Evolutionary conservation across 2,797 vertebrate species (phyloP), one percentile per base, ranked within the genome.

Genomic region (Halcyon badia): DNA sequence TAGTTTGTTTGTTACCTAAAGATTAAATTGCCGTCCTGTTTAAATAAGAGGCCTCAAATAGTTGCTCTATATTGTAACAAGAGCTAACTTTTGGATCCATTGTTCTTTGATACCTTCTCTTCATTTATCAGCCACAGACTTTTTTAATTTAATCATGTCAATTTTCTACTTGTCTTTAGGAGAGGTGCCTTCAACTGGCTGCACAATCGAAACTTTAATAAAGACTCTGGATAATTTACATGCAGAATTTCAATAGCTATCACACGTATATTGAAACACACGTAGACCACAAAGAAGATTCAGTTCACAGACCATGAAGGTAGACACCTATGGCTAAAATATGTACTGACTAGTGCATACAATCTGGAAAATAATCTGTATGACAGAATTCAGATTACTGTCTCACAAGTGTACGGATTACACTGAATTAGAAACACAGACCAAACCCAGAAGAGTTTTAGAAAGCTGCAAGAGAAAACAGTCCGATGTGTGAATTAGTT

Each of bases 401-500:
- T 71, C 86, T 94, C 85, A 90, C 44, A 71, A 79, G 83, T 76
- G 54, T 73, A 75, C 54, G 95, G 83, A 78, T 92, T 92, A 87
- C 46, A 20, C 26, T 66, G 72, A 89, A 62, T 91, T 80, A 93
- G 51, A 82, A 30, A 66, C 15, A 65, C 14, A 28, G 48, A 90
- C 37, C 30, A 92, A 92, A 80, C 18, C 82, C 82, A 35, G 51
- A 87, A 83, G 61, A 91, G 90, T 89, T 93, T 83, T 68, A 96
- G 85, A 96, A 96, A 96, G 83, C 65, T 94, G 62, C 62, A 94
- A 89, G 79, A 79, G 68, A 85, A 96, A 95, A 86, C 64, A 87
- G 66, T 69, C 87, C 79, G 62, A 96, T 69, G 41, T 76, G 72
- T 75, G 89, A 96, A 97, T 95, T 95, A 92, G 89, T 96, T 95